A percentile compares a stretch with the other conserved stretches of the same genome.
Conservation (phyloP, 2,797 vertebrate genomes). For the Clarias platycephalus region DNA sequence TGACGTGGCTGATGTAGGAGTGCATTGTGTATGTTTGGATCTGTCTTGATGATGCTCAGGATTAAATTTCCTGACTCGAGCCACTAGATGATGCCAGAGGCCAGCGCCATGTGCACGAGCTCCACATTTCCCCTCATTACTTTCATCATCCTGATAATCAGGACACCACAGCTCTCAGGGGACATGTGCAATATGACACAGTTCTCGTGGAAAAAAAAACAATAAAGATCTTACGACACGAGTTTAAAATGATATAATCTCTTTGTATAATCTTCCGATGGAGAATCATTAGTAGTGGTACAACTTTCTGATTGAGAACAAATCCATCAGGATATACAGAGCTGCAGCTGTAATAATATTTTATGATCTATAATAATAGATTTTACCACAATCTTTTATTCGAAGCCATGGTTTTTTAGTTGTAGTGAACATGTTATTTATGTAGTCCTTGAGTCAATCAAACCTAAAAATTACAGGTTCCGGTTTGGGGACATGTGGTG, state of each 20-base stretch:
- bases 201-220: not conserved
- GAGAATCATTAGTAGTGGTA: not conserved
- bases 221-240: not conserved
- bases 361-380: not conserved
- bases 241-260: not conserved
- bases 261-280: not conserved
- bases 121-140: not conserved
- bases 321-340: not conserved
- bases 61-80: not conserved
- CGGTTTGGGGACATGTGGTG: not conserved
- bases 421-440: not conserved
- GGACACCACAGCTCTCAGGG: not conserved
- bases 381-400: not conserved
- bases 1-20: not conserved
- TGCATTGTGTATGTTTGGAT: not conserved
- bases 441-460: not conserved
- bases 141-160: not conserved
- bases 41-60: not conserved
- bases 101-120: not conserved
- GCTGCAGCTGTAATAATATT: not conserved
- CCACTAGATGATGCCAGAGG: constrained; percentile 29
- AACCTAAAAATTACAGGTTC: not conserved
- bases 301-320: not conserved
- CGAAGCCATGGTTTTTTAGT: not conserved
- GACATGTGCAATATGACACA: not conserved